Percentiles rank a stretch among this genome's conserved stretches.
Conservation (phyloP, 2,797 vertebrate species). For the Gambusia yucatana region DNA sequence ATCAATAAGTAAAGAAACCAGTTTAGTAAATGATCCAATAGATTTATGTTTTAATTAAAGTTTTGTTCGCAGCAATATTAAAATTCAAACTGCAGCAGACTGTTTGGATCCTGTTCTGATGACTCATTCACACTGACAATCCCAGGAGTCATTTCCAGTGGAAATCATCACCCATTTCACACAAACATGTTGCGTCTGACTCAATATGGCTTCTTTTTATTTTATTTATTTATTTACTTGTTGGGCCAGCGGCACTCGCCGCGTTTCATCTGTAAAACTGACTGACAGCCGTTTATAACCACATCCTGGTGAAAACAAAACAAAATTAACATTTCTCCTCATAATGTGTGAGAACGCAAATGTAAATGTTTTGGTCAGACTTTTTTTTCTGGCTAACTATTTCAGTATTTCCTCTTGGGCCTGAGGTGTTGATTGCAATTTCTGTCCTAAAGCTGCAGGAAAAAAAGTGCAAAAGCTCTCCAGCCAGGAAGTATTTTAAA, state of each 20-base stretch:
- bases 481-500: neutral
- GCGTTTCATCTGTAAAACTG: neutral
- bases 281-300: neutral
- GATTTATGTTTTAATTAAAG: neutral
- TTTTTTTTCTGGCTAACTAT: neutral
- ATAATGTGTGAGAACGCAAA: neutral
- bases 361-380: neutral
- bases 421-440: neutral
- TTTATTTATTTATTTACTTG: neutral
- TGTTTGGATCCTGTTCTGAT: neutral
- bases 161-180: neutral
- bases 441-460: neutral
- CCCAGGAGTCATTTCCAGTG: neutral
- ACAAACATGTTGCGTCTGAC: neutral
- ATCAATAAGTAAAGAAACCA: neutral
- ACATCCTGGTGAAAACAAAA: constrained; percentile 6
- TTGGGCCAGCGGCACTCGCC: neutral
- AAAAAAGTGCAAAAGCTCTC: neutral
- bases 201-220: rapidly evolving
- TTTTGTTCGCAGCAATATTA: neutral
- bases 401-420: neutral
- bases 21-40: neutral
- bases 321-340: neutral
- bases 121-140: neutral
- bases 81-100: neutral